phyloP scores from a whole-genome alignment of 1,140 invertebrate genomes.

The Cotesia glomerata region DNA sequence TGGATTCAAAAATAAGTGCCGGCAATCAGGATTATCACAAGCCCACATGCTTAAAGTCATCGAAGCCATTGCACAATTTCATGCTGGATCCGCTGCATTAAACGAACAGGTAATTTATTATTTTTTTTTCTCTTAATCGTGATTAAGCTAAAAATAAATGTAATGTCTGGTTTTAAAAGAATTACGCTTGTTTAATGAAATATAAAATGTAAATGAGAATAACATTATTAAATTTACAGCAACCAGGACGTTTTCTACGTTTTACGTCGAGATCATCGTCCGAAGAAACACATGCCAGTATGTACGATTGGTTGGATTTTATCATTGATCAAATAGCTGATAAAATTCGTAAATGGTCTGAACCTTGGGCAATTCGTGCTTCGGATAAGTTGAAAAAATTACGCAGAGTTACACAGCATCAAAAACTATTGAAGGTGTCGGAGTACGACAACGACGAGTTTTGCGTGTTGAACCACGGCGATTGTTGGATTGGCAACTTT shows the following conservation, averaged over 20 bases:
- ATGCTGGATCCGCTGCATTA: conserved; percentile 44
- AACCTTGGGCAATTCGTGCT: background rate
- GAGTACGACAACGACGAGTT: conserved; percentile 45
- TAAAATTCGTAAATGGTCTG: conserved; percentile 29
- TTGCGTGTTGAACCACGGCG: conserved; percentile 51
- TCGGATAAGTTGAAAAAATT: conserved; percentile 52
- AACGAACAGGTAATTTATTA: conserved; percentile 49
- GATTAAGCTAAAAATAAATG: background rate
- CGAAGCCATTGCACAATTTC: conserved; percentile 3
- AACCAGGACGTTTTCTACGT: conserved; percentile 41
- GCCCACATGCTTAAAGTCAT: conserved; percentile 16
- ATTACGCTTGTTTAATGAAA: background rate
- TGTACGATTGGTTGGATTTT: conserved; percentile 29
- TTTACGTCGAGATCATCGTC: conserved; percentile 35
- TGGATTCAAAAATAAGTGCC: conserved; percentile 4
- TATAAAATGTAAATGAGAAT: background rate
- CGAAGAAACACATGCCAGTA: conserved; percentile 31
- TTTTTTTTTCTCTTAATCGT: background rate
- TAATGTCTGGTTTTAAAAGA: too few species aligned
- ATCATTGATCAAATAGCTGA: conserved; percentile 29
- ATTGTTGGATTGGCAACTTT: conserved; percentile 51
- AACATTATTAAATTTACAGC: conserved; percentile 29
- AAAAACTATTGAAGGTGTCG: conserved; percentile 43
- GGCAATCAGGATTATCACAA: conserved; percentile 4
- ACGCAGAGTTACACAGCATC: conserved; percentile 32